Percentiles rank a stretch among this genome's conserved stretches.
Evolutionary conservation across 2,113 vertebrate genomes (phyloP).

Genomic region (Antechinus stuartii): DNA sequence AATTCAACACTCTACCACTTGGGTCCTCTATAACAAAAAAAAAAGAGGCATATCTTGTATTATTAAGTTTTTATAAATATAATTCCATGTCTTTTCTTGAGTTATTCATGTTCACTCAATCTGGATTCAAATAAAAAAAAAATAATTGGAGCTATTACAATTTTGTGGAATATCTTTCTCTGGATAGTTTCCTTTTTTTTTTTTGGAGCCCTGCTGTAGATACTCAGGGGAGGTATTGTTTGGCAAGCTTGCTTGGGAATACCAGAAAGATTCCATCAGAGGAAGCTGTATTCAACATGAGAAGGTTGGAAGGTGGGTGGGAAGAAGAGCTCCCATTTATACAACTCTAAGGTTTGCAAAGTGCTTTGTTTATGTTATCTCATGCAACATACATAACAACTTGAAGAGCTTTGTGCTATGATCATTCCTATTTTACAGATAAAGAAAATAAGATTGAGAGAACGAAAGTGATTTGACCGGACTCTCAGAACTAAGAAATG

Average conservation of each 20-base stretch:
- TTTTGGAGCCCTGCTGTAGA: not conserved
- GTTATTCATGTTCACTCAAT: not conserved
- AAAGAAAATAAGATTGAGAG: not conserved
- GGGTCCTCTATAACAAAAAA: not conserved
- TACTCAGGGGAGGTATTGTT: not conserved
- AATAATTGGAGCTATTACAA: no score
- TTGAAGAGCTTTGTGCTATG: not conserved
- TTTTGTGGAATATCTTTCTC: not conserved
- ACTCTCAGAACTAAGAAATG: not conserved
- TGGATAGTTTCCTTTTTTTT: not conserved
- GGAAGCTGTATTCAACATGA: not conserved
- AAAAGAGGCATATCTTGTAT: not conserved
- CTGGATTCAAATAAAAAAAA: not conserved
- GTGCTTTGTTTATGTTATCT: not conserved
- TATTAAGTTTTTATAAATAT: not conserved
- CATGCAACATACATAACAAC: not conserved
- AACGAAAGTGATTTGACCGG: not conserved
- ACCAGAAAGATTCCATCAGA: not conserved
- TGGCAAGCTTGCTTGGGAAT: not conserved
- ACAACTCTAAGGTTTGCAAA: no score
- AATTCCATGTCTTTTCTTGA: not conserved
- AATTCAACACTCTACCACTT: not conserved
- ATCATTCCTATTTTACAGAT: not conserved
- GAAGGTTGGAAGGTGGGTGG: not conserved
- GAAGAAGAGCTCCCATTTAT: not conserved